Base-by-base conservation (phyloP, 2,888 invertebrate genomes). In the Cephus sareptanus region DNA sequence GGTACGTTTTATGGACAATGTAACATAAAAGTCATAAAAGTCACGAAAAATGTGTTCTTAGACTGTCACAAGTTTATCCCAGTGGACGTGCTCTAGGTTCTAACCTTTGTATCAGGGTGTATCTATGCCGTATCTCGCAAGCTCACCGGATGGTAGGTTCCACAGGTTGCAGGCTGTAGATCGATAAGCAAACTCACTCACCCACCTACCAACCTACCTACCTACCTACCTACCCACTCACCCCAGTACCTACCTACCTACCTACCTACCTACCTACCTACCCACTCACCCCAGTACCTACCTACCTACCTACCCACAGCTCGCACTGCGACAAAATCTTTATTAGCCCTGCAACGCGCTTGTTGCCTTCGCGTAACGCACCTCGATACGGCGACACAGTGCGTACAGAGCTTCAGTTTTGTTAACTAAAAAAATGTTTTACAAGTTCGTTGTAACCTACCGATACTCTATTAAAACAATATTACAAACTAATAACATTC, bases 321-420 rank as follows among this genome's bases (percentile, higher is more conserved):
- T 71, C 71, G 71, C 71, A 30, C 71, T 71, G 71, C 71, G 71
- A 71, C 71, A 71, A 71, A 71, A 71, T 71, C 71, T 71, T 71
- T 71, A 71, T 71, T 71, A 71, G 9, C 71, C 71, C 71, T 71
- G 71, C 71, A 71, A 31, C 71, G 31, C 6, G 71, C 31, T 30
- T 33, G 40, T 30, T 33, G n/a, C 71, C 71, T 23, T 56, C 23
- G 2, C 23, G 4, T 56, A 56, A 56, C 40, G 40, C 40, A 40
- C 40, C 40, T 40, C 4, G 15, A 40, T 6, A 40, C 40, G 23
- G 40, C 40, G 23, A 23, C 2, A 56, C 23, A 56, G 1, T 56
- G 23, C 9, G 40, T 56, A 56, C 40, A 23, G 9, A 2, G 6
- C 23, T 56, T 56, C 23, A 56, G 23, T 56, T 56, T 56, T 56